Base-by-base conservation (phyloP, 2,797 vertebrate genomes). In the Kryptolebias ocellatus region DNA sequence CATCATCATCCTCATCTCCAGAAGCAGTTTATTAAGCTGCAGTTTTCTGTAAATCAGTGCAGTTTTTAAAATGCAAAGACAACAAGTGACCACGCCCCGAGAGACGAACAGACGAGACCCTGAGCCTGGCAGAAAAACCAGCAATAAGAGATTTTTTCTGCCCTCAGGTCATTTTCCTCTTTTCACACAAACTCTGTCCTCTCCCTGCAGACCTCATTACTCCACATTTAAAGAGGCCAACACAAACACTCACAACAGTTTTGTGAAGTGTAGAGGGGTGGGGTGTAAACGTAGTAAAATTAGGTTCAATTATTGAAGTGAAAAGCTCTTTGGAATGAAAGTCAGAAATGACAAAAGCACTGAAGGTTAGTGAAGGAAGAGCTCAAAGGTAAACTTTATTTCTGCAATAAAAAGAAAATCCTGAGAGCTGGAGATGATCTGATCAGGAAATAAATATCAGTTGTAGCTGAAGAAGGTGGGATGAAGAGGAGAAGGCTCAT, bases 181-280 rank as follows among this genome's bases (percentile, higher is more conserved):
- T 90, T 95, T 94, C 92, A 94, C 94, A 95, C 94, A 94, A 92
- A 93, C 73, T 72, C 78, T 16, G 24, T 94, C 45, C 20, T 94
- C 89, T 96, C 95, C 95, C 95, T 94, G 94, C 92, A 96, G 95
- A 95, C 92, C 94, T 96, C 95, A 96, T 97, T 96, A 97, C 85
- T 91, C 87, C 87, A 90, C 93, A 94, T 96, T 95, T 95, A 76
- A 75, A 69, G 39, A 68, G 63, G 52, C n/a, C 24, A 46, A 53
- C 59, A 61, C 46, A 53, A 57, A 31, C 37, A 20, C 65, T 39
- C 49, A 62, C 42, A 11, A 49, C 34, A 29, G 12, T n/a, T 44
- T 20, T 56, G 4, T 11, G 6, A 29, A 16, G 27, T 45, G 42
- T 16, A 24, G 42, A 3, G 0, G 3, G 12, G 45, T 29, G 34